These are phyloP conservation scores for Megalurothrips usitatus DNA, from an alignment of 2,888 invertebrate genomes.

Conservation along the genomic window DNA sequence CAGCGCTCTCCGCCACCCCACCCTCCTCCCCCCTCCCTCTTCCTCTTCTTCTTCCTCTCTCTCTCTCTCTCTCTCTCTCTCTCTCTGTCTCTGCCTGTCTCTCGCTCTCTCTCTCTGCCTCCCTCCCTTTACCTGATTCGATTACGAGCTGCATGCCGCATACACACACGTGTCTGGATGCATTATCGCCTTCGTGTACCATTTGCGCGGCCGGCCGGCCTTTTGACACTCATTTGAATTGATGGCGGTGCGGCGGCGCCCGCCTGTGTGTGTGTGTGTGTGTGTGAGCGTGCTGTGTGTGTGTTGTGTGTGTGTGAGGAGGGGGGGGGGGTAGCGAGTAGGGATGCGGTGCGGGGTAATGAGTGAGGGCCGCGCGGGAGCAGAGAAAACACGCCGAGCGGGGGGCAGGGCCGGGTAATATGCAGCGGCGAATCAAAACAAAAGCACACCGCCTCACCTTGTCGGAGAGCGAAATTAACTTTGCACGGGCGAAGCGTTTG, in stretches of 20 bases:
- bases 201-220: not conserved
- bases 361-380: not conserved
- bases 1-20: too few species aligned
- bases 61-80: not conserved
- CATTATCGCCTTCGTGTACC: constrained; percentile 15
- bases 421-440: too few species aligned
- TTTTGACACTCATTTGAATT: constrained; percentile 17
- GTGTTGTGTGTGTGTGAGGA: not conserved
- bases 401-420: too few species aligned
- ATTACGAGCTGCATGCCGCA: not conserved
- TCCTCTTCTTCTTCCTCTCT: not conserved
- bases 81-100: not conserved
- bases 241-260: not conserved
- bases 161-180: not conserved
- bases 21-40: not conserved
- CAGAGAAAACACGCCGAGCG: not conserved
- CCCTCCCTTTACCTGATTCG: not conserved
- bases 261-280: too few species aligned
- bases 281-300: not conserved
- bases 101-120: not conserved
- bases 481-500: not conserved
- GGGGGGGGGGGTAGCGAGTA: not conserved
- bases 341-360: not conserved
- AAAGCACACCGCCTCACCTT: too few species aligned
- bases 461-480: not conserved